A percentile compares a stretch with the other conserved stretches of the same genome.
phyloP scores from a whole-genome alignment of 2,797 vertebrate species.

The Nyctalus aviator region DNA sequence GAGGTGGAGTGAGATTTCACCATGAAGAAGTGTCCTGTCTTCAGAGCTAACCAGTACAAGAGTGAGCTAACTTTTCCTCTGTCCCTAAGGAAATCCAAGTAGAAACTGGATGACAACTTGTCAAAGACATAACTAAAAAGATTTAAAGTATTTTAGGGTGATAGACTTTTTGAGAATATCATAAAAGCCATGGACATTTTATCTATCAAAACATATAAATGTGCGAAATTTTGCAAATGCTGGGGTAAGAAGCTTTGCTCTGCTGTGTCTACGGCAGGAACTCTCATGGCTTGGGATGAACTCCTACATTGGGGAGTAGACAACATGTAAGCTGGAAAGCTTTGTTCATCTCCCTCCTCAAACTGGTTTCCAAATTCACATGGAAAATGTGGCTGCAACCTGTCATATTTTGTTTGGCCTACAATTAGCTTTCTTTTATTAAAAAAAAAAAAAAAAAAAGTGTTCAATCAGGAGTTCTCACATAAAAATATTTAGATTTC shows the following conservation, averaged over 20 bases:
- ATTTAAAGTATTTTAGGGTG: not conserved
- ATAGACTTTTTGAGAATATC: constrained; percentile 25
- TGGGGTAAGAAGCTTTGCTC: not conserved
- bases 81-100: constrained; percentile 23
- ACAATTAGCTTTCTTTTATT: not conserved
- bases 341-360: not conserved
- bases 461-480: not conserved
- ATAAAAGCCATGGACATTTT: not conserved
- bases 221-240: not conserved
- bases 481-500: not conserved
- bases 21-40: constrained; percentile 29
- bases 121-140: not conserved
- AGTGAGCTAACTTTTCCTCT: not conserved
- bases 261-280: not conserved
- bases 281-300: not conserved
- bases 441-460: not conserved
- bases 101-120: constrained; percentile 4
- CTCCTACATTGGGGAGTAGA: not conserved
- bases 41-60: not conserved
- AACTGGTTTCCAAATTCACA: not conserved
- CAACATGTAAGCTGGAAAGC: not conserved
- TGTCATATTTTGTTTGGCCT: not conserved
- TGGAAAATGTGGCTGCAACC: not conserved
- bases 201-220: not conserved
- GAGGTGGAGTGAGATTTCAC: not conserved